Evolutionary conservation across 2,888 invertebrate genomes (phyloP).

Genomic region (Parnassius glacialis): DNA sequence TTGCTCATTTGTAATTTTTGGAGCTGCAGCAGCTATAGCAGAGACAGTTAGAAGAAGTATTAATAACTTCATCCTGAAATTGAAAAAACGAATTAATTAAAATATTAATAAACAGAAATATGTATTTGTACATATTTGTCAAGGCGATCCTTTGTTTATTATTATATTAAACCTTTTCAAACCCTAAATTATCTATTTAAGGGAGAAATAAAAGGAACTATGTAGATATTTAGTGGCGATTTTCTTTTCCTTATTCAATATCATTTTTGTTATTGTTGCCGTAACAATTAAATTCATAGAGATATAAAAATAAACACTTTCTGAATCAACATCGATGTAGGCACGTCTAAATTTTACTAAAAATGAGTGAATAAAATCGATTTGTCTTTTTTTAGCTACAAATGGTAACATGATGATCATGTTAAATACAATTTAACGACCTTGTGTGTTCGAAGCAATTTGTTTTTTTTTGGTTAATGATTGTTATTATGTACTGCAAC

Average conservation of each 20-base stretch:
- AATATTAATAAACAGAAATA: not conserved
- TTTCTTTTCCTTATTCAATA: constrained; percentile 9
- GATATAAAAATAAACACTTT: too few relatives aligned
- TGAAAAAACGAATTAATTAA: not conserved
- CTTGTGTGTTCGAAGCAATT: constrained; percentile 2
- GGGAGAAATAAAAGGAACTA: not conserved
- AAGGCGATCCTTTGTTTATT: too few relatives aligned
- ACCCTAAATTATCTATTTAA: not conserved
- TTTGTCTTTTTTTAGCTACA: not conserved
- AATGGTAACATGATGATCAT: not conserved
- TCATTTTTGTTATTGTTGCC: constrained; percentile 1
- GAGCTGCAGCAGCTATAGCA: constrained; percentile 53
- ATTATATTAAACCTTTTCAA: too few relatives aligned
- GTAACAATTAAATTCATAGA: not conserved
- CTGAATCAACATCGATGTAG: too few relatives aligned
- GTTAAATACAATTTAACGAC: constrained; percentile 21
- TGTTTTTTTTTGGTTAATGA: constrained; percentile 10
- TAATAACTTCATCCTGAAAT: constrained; percentile 61
- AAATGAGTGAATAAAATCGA: too few relatives aligned
- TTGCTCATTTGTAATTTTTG: constrained; percentile 36
- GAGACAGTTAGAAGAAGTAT: constrained; percentile 50
- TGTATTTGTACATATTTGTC: too few relatives aligned
- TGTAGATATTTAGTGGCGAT: not conserved
- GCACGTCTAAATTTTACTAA: too few relatives aligned
- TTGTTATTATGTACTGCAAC: not conserved